These are phyloP conservation scores for Mellilla xanthometata DNA, from an alignment of 2,888 invertebrate species.

Conservation along the genomic window DNA sequence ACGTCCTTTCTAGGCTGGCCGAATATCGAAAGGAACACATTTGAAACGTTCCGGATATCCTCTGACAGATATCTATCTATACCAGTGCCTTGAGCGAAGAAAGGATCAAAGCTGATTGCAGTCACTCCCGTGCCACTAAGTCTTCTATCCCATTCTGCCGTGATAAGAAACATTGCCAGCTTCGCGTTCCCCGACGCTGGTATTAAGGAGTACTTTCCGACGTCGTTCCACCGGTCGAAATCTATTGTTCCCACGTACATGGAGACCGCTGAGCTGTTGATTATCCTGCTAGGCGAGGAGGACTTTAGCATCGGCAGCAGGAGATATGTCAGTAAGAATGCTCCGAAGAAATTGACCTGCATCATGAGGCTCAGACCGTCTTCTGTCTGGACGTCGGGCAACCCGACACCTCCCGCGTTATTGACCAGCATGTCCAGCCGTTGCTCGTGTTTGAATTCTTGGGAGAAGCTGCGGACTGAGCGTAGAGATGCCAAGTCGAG, in stretches of 20 bases:
- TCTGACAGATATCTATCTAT: constrained; percentile 47
- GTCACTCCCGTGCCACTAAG: constrained; percentile 83
- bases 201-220: constrained; percentile 50
- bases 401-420: constrained; percentile 81
- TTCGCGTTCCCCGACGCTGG: constrained; percentile 70
- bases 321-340: constrained; percentile 87
- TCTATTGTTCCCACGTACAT: constrained; percentile 74
- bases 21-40: constrained; percentile 46
- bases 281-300: constrained; percentile 83
- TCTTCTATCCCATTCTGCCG: constrained; percentile 79
- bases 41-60: constrained; percentile 38
- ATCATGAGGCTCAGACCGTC: constrained; percentile 86
- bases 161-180: constrained; percentile 84
- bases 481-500: constrained; percentile 76
- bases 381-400: constrained; percentile 73
- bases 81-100: constrained; percentile 58
- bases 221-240: constrained; percentile 65
- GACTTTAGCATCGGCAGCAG: constrained; percentile 77
- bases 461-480: constrained; percentile 83
- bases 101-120: constrained; percentile 84
- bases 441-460: constrained; percentile 76
- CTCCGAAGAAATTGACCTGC: constrained; percentile 88
- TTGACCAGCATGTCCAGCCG: constrained; percentile 84
- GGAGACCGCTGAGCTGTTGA: constrained; percentile 83
- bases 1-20: constrained; percentile 59